Conservation (phyloP, 2,113 vertebrate genomes). For the Melanostigma gelatinosum region DNA sequence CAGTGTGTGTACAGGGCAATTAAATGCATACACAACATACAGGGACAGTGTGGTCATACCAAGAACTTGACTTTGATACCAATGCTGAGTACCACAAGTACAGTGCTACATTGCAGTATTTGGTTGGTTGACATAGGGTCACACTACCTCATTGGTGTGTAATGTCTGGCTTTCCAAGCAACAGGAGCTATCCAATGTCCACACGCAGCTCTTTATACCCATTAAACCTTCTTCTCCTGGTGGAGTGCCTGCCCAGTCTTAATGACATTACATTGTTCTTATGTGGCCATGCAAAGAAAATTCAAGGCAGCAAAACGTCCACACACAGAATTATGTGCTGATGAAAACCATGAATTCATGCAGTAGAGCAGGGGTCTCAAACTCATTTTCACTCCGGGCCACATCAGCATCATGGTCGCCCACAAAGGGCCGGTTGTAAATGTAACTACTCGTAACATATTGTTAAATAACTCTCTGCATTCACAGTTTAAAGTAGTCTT, state of each 20-base stretch:
- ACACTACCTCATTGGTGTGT: not conserved
- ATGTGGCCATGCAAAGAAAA: slow-evolving; percentile 6
- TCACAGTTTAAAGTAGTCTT: too few relatives aligned
- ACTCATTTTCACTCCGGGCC: too few relatives aligned
- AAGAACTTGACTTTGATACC: slow-evolving; percentile 30
- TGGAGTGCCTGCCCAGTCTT: not conserved
- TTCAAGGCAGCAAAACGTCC: not conserved
- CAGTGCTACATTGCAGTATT: not conserved
- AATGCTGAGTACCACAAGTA: slow-evolving; percentile 2
- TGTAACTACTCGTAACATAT: too few relatives aligned
- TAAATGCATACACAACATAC: slow-evolving; percentile 48
- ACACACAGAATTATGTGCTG: too few relatives aligned
- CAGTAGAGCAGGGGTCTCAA: too few relatives aligned
- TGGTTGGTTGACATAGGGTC: not conserved
- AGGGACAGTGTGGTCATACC: slow-evolving; percentile 5
- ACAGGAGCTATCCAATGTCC: not conserved
- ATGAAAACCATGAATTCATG: slow-evolving; percentile 1
- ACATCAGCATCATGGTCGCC: too few relatives aligned
- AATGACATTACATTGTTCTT: not conserved
- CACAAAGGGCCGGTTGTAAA: too few relatives aligned
- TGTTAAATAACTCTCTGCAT: too few relatives aligned
- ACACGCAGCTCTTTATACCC: slow-evolving; percentile 4
- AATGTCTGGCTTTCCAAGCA: not conserved
- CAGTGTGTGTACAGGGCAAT: slow-evolving; percentile 26
- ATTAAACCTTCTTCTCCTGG: not conserved